These are phyloP conservation scores for Ctenopoma kingsleyae DNA, from an alignment of 2,797 vertebrate species.

Conservation along the genomic window DNA sequence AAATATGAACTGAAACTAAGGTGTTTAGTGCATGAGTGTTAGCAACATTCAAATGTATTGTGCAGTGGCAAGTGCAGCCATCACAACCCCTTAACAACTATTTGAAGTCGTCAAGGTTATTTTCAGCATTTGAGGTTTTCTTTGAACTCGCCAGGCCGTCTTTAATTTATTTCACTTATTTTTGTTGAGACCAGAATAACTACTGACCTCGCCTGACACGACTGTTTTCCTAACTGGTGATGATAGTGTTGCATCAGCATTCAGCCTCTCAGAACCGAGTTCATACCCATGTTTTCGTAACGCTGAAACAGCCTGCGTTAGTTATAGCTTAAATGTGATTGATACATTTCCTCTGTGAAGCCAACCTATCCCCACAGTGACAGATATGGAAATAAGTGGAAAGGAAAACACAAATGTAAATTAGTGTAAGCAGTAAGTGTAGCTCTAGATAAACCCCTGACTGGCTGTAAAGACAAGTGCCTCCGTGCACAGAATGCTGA, in stretches of 20 bases:
- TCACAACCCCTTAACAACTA: constrained; percentile 8
- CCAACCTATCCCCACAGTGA: constrained; percentile 56
- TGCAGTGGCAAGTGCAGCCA: too few species aligned
- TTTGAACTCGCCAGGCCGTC: constrained; percentile 10
- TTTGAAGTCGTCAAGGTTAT: constrained; percentile 22
- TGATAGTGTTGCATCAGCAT: constrained; percentile 43
- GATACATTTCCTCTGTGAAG: constrained; percentile 70
- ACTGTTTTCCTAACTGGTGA: constrained; percentile 8
- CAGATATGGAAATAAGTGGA: constrained; percentile 84
- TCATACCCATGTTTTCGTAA: constrained; percentile 27
- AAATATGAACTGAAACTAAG: too few species aligned
- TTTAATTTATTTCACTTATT: constrained; percentile 23
- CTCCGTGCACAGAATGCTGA: constrained; percentile 83
- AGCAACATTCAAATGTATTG: too few species aligned
- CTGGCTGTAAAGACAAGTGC: constrained; percentile 80
- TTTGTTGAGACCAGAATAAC: constrained; percentile 7
- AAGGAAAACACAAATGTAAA: constrained; percentile 85
- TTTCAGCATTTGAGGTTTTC: constrained; percentile 27
- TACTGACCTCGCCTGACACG: constrained; percentile 2
- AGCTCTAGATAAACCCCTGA: constrained; percentile 85
- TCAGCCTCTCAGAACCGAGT: constrained; percentile 21
- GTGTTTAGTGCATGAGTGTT: too few species aligned
- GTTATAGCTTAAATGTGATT: constrained; percentile 71
- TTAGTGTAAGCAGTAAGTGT: constrained; percentile 80
- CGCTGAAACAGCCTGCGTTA: constrained; percentile 59